Evolutionary conservation across 1,140 invertebrate genomes (phyloP), one percentile per base, ranked within the genome.

Genomic region (Oedothorax gibbosus): DNA sequence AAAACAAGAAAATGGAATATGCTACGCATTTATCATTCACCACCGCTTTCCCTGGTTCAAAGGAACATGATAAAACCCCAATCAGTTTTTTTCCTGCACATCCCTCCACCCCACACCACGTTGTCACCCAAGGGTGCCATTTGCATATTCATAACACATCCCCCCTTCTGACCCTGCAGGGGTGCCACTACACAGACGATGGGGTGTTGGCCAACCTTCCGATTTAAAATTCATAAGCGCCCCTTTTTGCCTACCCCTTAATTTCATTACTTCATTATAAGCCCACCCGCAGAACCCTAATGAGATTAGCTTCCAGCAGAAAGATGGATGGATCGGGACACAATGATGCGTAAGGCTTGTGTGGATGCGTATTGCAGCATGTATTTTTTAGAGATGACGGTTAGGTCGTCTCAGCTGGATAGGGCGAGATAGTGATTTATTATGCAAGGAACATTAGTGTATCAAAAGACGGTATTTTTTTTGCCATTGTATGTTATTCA

Each of bases 181-280:
- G 51, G 75, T 35, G 35, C 35, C 56, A 15, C 14, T n/a, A 35
- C 9, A 49, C 35, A 64, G n/a, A 21, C 53, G 20, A 35, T 35
- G 35, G 35, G 35, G 35, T 35, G 69, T 65, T 79, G 80, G 62
- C 68, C 56, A 73, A 73, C 69, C 50, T 56, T 10, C 35, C 35
- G 51, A 65, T 82, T 82, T 82, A 82, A 82, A 82, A 82, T 82
- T 82, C 80, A 82, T 82, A 82, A 73, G 80, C 21, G 21, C 14
- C 21, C 66, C 66, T 56, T 11, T 60, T 60, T 56, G 5, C 12
- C 51, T 9, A 9, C 50, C 62, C 68, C 65, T 14, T 82, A 82
- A 82, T 82, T 82, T 82, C 68, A 73, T 82, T 82, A 82, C 64
- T 82, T 82, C 65, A 82, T 82, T 73, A 82, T 82, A 64, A 64